These are phyloP conservation scores for Meiosimyza platycephala DNA, from an alignment of 2,888 invertebrate species.

Conservation along the genomic window DNA sequence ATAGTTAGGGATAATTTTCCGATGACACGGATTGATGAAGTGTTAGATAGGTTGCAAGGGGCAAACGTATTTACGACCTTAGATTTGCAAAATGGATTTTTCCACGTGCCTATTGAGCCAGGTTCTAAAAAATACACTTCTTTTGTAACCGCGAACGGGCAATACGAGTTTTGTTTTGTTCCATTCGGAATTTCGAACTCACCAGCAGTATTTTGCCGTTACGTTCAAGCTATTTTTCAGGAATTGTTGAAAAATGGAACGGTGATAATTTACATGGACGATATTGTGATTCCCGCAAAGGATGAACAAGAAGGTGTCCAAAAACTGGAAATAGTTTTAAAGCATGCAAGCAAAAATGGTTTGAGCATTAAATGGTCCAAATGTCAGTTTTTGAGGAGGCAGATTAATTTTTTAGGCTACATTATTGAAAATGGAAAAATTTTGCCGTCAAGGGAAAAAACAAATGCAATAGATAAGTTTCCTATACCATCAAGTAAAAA, in stretches of 20 bases:
- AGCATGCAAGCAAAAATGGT: neutral
- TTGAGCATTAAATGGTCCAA: neutral
- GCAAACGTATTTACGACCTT: slow-evolving; percentile 12
- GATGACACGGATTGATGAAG: slow-evolving; percentile 10
- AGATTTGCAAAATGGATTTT: slow-evolving; percentile 11
- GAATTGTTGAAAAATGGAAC: too few species aligned
- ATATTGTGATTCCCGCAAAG: too few species aligned
- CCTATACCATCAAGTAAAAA: too few species aligned
- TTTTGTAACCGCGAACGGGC: slow-evolving; percentile 15
- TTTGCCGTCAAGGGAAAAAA: neutral
- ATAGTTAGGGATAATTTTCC: slow-evolving; percentile 16
- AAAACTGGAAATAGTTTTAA: neutral
- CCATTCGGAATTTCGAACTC: slow-evolving; percentile 30
- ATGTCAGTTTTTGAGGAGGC: neutral
- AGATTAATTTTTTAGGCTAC: neutral
- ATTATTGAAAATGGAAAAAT: slow-evolving; percentile 8
- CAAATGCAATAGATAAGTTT: neutral
- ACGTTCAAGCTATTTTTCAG: too few species aligned
- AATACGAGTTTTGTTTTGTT: slow-evolving; percentile 26
- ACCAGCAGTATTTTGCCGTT: too few species aligned
- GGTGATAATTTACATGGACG: too few species aligned
- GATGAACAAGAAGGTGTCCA: neutral
- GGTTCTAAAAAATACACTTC: slow-evolving; percentile 21
- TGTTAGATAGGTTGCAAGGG: slow-evolving; percentile 4
- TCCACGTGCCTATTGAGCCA: slow-evolving; percentile 23